Evolutionary conservation across 1,140 invertebrate genomes (phyloP), one percentile per base, ranked within the genome.

Genomic region (Nylanderia fulva): DNA sequence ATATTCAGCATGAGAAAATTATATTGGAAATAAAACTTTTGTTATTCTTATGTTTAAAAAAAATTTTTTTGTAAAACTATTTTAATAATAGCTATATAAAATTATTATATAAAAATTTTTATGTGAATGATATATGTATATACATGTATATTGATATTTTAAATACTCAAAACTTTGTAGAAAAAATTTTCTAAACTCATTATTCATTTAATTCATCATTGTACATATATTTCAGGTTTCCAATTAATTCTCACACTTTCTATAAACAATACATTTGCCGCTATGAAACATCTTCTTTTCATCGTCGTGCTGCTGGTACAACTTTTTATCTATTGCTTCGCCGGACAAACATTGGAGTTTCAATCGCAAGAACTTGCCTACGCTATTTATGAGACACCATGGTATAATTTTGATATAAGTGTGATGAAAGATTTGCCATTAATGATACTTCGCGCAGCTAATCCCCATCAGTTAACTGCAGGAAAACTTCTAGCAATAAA

Each of bases 401-500:
- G 76, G 84, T 85, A 85, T n/a, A 63, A 15, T 45, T 80, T 72
- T 15, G 18, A 80, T 13, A 11, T 54, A 0, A 83, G 33, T 18
- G 6, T 45, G 7, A 83, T 72, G 9, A 86, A 66, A 18, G 52
- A 56, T 66, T n/a, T 85, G 8, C n/a, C 24, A 24, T 15, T 83
- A 0, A 45, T 86, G 13, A 86, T 86, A 0, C 33, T 86, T 11
- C 66, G 79, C 1, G 15, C 61, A 48, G 4, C 21, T 8, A 45
- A 42, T 42, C 68, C 58, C 42, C 66, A 63, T 48, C 68, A n/a
- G 11, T 39, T 86, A 5, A 83, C 60, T 0, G 79, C 66, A 45
- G 79, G 85, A 21, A 85, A 85, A 52, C 82, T 82, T 63, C 0
- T 83, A 13, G 27, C 79, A 13, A 86, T 89, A 68, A 89, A 89